A percentile compares a stretch with the other conserved stretches of the same genome.
Conservation (phyloP, 53 echinoderm and acorn worm genomes). For the Echinometra lucunter region DNA sequence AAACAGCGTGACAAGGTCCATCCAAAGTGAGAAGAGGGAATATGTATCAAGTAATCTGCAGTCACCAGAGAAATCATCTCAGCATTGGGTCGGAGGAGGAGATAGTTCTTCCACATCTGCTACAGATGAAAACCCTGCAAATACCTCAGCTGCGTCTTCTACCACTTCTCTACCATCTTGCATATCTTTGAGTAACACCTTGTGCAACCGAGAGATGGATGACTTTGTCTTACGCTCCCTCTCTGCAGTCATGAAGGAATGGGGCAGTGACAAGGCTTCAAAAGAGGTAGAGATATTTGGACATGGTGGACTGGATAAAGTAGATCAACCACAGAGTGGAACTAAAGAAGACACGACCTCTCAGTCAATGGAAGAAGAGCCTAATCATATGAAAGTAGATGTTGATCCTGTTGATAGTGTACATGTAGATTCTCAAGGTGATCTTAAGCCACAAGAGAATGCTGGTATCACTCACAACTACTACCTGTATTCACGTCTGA, state of each 20-base stretch:
- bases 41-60: background rate
- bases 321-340: background rate
- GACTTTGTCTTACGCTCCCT: constrained; percentile 8
- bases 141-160: background rate
- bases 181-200: background rate
- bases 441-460: background rate
- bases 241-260: constrained; percentile 58
- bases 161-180: background rate
- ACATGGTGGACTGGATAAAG: constrained; percentile 20
- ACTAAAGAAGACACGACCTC: background rate
- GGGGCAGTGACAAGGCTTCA: constrained; percentile 42
- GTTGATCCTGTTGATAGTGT: background rate
- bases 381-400: background rate
- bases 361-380: background rate
- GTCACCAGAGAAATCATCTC: background rate
- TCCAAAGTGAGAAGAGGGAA: background rate
- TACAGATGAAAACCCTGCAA: background rate
- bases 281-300: constrained; percentile 39
- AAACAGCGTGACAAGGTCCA: background rate
- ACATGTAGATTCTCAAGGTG: background rate
- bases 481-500: constrained; percentile 74
- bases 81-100: constrained; percentile 34
- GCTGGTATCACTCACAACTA: constrained; percentile 67
- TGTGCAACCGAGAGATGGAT: background rate
- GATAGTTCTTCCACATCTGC: constrained; percentile 62